phyloP scores from a whole-genome alignment of 2,113 vertebrate species.

The Tragelaphus strepsiceros region DNA sequence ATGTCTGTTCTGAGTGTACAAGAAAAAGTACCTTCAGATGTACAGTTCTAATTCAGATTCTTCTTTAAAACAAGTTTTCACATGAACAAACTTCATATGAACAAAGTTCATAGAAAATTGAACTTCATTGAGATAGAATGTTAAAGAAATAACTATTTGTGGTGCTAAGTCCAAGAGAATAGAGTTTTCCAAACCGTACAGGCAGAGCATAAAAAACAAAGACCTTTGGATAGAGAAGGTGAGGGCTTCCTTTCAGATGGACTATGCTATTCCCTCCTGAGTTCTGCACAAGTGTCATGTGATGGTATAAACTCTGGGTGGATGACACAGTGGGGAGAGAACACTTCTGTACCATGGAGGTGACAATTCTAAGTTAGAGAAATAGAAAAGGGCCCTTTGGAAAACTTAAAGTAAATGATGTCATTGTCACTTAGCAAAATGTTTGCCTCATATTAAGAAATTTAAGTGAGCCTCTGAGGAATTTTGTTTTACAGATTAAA shows the following conservation, averaged over 20 bases:
- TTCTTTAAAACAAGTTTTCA: not conserved
- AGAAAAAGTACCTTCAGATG: not conserved
- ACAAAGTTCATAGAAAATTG: not conserved
- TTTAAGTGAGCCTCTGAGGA: not conserved
- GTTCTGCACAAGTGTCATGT: not conserved
- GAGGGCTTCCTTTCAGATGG: not conserved
- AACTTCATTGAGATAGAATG: not conserved
- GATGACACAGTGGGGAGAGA: not conserved
- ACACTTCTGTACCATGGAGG: not conserved
- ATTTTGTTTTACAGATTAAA: not conserved
- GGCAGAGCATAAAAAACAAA: not conserved
- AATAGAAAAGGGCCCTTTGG: not conserved
- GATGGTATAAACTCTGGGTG: not conserved
- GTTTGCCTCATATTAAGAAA: not conserved
- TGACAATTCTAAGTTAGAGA: not conserved
- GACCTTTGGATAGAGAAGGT: not conserved
- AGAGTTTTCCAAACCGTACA: not conserved
- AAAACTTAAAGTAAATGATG: not conserved
- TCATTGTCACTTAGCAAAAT: not conserved
- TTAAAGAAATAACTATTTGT: not conserved
- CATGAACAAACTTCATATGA: too few species aligned
- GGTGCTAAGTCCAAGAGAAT: not conserved
- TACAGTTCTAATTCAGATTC: not conserved
- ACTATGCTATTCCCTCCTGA: not conserved
- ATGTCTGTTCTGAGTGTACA: not conserved